A percentile compares a stretch with the other conserved stretches of the same genome.
These are phyloP conservation scores for Heliconius charithonia DNA, from an alignment of 2,888 invertebrate species.

Conservation along the genomic window DNA sequence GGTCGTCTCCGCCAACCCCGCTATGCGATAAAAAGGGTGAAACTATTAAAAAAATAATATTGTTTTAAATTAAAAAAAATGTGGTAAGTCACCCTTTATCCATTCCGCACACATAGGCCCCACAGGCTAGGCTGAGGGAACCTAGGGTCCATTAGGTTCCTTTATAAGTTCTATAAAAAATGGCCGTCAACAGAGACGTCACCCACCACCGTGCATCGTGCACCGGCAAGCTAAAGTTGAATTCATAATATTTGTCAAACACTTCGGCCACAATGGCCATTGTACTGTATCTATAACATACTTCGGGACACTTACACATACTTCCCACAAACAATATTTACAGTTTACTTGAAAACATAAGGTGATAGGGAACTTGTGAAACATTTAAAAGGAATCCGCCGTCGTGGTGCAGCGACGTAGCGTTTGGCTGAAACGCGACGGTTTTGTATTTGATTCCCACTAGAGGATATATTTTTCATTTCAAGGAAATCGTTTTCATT, in stretches of 20 bases:
- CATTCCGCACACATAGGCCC: no score
- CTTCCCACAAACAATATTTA: constrained; percentile 26
- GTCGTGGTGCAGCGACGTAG: background rate
- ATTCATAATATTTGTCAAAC: constrained; percentile 31
- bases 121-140: no score
- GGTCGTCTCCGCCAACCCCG: no score
- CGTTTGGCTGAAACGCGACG: background rate
- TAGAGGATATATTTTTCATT: background rate
- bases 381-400: background rate
- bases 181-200: background rate
- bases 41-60: no score
- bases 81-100: no score
- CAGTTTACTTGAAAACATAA: constrained; percentile 5
- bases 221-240: background rate
- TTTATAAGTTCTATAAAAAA: background rate
- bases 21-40: no score
- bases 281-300: constrained; percentile 26
- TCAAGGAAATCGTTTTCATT: no score
- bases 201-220: background rate
- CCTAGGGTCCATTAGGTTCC: no score
- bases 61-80: no score
- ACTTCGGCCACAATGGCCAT: constrained; percentile 30
- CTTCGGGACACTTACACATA: constrained; percentile 12
- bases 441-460: background rate
- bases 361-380: background rate